phyloP scores from a whole-genome alignment of 2,888 invertebrate genomes.

The Gymnocheta viridis region DNA sequence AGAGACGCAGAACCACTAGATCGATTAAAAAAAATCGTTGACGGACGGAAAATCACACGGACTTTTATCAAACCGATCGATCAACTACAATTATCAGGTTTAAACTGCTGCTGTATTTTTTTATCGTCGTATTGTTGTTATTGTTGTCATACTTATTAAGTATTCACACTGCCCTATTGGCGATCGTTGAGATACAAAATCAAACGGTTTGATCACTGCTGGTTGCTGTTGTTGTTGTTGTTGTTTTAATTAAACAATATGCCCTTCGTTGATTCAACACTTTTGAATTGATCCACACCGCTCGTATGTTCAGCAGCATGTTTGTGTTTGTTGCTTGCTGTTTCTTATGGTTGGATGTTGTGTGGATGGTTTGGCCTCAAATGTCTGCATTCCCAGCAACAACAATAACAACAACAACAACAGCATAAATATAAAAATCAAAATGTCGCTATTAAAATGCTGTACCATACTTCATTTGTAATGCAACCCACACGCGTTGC shows the following conservation, averaged over 20 bases:
- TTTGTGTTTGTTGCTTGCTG: not conserved
- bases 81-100: constrained; percentile 7
- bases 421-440: constrained; percentile 7
- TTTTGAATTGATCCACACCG: constrained; percentile 59
- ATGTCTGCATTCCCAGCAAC: constrained; percentile 58
- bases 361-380: constrained; percentile 63
- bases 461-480: constrained; percentile 63
- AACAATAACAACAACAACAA: constrained; percentile 23
- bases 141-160: constrained; percentile 11
- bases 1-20: not conserved
- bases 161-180: constrained; percentile 46
- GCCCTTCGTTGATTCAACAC: constrained; percentile 53
- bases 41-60: not conserved
- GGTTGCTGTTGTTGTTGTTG: constrained; percentile 14
- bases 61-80: constrained; percentile 9
- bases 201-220: constrained; percentile 21
- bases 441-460: constrained; percentile 68
- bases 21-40: too few relatives aligned
- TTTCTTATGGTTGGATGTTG: constrained; percentile 60
- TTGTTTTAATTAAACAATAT: constrained; percentile 22
- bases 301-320: not conserved
- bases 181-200: constrained; percentile 53
- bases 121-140: not conserved
- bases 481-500: constrained; percentile 58
- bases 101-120: constrained; percentile 28